Base-by-base conservation (phyloP, 2,113 vertebrate genomes). In the Solea senegalensis region DNA sequence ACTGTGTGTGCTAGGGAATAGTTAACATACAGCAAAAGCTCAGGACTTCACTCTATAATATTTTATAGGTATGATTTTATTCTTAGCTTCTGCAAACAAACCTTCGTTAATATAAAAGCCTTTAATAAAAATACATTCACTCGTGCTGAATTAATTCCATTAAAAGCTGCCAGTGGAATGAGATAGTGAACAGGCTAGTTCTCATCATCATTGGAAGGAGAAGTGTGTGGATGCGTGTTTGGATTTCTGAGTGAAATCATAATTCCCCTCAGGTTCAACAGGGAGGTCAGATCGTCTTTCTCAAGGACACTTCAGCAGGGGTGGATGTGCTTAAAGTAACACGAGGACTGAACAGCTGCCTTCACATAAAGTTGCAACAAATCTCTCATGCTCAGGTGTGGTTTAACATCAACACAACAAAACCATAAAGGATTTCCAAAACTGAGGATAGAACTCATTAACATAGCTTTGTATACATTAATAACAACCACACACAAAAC, bases 91-190 rank as follows among this genome's bases (percentile, higher is more conserved):
- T 48, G 10, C 62, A 41, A 16, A 70, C 8, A 50, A 66, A 71
- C 61, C 58, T 58, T 13, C 65, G 78, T 76, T 80, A 74, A 87
- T 83, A 83, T 78, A 81, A 87, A 88, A 69, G 9, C 40, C 43
- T 59, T 55, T 2, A 9, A 68, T 74, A 73, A 46, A 86, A 81
- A 75, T 86, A 90, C 86, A 86, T 86, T 90, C 82, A 85, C 43
- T 72, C 59, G 53, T 41, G 62, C 55, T 69, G 56, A 72, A 58
- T 40, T 50, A 67, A 73, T 68, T 60, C 81, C 43, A 82, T n/a
- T 49, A 10, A 16, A 50, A 88, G 86, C 82, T 88, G 86, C 89
- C 81, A 63, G 13, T 44, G 57, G 56, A 69, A 77, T 73, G 52
- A 73, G 16, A 81, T 69, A 66, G 67, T 7, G 0, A 69, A 72